Evolutionary conservation across 2,797 vertebrate genomes (phyloP).

Genomic region (Semotilus atromaculatus): DNA sequence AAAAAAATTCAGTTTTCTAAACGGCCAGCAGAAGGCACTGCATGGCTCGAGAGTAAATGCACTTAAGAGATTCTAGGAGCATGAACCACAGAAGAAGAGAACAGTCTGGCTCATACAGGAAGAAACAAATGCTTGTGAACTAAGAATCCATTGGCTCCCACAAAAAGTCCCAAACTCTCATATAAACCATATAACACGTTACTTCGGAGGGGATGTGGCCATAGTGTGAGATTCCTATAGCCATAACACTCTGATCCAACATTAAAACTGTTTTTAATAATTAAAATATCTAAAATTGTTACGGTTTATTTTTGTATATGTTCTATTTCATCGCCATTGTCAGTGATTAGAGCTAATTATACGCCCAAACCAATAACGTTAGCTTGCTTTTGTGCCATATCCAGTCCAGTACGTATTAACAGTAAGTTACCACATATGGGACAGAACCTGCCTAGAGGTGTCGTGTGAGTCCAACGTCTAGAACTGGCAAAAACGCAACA

Average conservation of each 20-base stretch:
- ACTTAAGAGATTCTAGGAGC: constrained; percentile 57
- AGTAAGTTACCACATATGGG: constrained; percentile 3
- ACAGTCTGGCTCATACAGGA: constrained; percentile 30
- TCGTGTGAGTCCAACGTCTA: background rate
- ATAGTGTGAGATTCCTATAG: constrained; percentile 1
- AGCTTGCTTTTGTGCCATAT: constrained; percentile 41
- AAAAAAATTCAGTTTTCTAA: constrained; percentile 60
- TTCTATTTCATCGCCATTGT: constrained; percentile 12
- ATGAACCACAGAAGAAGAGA: constrained; percentile 45
- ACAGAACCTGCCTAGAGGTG: constrained; percentile 19
- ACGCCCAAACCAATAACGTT: constrained; percentile 14
- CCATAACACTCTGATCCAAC: constrained; percentile 44
- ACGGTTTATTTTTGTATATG: constrained; percentile 7
- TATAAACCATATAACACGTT: constrained; percentile 13
- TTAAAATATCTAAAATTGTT: constrained; percentile 39
- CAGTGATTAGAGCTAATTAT: constrained; percentile 35
- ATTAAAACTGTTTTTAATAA: constrained; percentile 15
- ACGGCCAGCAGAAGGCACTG: constrained; percentile 61
- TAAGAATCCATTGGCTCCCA: constrained; percentile 29
- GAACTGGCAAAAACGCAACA: constrained; percentile 8
- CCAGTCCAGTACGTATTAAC: constrained; percentile 21
- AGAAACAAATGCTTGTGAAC: constrained; percentile 36
- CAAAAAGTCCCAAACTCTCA: constrained; percentile 28
- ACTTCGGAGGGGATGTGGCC: constrained; percentile 12
- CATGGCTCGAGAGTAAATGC: constrained; percentile 58